phyloP scores from a whole-genome alignment of 2,113 vertebrate genomes.

The Daubentonia madagascariensis region DNA sequence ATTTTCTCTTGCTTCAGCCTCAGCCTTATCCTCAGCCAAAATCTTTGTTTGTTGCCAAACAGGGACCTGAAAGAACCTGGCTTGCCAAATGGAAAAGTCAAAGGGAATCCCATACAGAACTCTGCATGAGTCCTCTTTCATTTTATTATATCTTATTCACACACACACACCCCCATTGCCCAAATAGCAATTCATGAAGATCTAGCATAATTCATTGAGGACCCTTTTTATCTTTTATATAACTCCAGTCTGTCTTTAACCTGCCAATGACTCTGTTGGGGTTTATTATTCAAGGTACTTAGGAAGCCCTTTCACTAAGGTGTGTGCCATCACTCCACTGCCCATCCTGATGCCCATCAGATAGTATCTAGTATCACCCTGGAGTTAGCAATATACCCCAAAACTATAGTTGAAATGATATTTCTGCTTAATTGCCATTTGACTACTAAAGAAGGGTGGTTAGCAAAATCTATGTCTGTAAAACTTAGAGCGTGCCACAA shows the following conservation, averaged over 20 bases:
- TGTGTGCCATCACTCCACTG: background rate
- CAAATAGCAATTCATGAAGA: background rate
- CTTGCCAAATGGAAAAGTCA: background rate
- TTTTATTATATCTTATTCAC: slow-evolving; percentile 20
- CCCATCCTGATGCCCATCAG: background rate
- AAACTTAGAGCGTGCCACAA: background rate
- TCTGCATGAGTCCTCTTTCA: slow-evolving; percentile 18
- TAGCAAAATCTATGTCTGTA: background rate
- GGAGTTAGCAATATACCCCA: background rate
- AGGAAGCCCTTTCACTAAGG: background rate
- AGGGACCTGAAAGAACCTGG: background rate
- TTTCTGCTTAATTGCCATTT: background rate
- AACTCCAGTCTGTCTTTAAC: slow-evolving; percentile 57
- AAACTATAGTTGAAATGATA: background rate
- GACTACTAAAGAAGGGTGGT: background rate
- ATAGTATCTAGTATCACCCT: too few relatives aligned
- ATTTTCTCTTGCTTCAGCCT: slow-evolving; percentile 40
- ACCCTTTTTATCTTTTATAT: slow-evolving; percentile 50
- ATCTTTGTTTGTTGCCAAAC: slow-evolving; percentile 31
- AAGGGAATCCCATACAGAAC: slow-evolving; percentile 36
- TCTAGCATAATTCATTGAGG: slow-evolving; percentile 34
- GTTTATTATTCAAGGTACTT: slow-evolving; percentile 33
- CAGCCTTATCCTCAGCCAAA: background rate
- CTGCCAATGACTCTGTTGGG: slow-evolving; percentile 22
- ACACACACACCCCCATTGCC: background rate